Evolutionary conservation across 2,888 invertebrate genomes (phyloP), one percentile per base, ranked within the genome.

Genomic region (Atrina japonica): DNA sequence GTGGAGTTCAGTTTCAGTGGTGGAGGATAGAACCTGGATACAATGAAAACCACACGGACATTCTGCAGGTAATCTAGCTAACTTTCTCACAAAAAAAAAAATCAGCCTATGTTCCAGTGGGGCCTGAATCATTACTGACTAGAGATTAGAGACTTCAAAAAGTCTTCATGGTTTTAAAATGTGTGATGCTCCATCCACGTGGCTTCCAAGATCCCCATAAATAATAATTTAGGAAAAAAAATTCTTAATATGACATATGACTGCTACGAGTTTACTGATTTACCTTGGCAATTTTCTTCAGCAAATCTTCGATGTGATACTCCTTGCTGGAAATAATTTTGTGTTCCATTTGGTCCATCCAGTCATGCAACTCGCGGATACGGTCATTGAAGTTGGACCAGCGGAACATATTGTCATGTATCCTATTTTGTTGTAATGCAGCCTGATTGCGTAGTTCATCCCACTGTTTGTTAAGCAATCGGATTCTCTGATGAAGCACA

Each of bases 391-490:
- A 87, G 53, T 66, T 78, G 1, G 83, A 74, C 88, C 88, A 88
- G 29, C 80, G 75, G 53, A 78, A 78, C 72, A 88, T 82, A 6
- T 79, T 82, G 58, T 86, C 84, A n/a, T 77, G 73, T 50, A 88
- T 80, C 11, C 83, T 71, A 66, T 86, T 83, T 35, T 76, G 80
- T 5, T 86, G 73, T 27, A 84, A 65, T 7, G 69, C 66, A 7
- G 86, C 82, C 76, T 89, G 89, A 50, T 82, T 82, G 40, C 75
- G 76, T 6, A 88, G 77, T 73, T 90, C 90, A 49, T 85, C 83
- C 89, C 89, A 90, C 74, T 89, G 89, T 76, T 89, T 89, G 77
- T 86, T 83, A 14, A 89, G 81, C 49, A 90, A 83, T 11, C 81
- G 73, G 25, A 88, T 85, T 27, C 89, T 79, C 73, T 89, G 88